Conservation (phyloP, 2,797 vertebrate genomes). For the Typhlichthys eigenmanni region DNA sequence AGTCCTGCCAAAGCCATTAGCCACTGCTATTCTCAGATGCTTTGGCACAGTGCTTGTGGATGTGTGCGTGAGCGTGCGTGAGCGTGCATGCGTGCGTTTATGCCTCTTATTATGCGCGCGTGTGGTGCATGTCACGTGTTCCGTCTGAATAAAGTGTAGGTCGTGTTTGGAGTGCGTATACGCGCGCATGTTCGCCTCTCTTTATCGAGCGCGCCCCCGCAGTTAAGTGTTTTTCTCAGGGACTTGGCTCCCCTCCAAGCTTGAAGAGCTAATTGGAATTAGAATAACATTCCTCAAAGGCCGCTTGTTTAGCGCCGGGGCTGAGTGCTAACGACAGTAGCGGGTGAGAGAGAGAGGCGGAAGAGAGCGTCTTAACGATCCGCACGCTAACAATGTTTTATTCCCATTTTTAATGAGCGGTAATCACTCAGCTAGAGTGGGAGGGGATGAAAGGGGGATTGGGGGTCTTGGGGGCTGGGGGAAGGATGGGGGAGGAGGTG, state of each 20-base stretch:
- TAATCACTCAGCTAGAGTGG: constrained; percentile 96
- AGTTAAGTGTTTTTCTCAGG: constrained; percentile 68
- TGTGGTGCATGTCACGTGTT: not conserved
- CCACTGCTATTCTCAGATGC: constrained; percentile 62
- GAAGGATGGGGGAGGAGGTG: constrained; percentile 19
- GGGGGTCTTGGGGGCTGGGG: constrained; percentile 27
- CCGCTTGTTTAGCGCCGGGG: constrained; percentile 90
- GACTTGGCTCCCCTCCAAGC: constrained; percentile 90
- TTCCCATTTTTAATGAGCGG: constrained; percentile 98
- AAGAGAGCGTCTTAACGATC: constrained; percentile 93
- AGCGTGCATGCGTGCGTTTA: constrained; percentile 15
- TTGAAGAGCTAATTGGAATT: constrained; percentile 99
- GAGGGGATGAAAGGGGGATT: constrained; percentile 27
- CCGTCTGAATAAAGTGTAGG: not conserved
- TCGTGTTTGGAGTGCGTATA: not conserved
- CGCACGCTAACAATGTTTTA: constrained; percentile 97
- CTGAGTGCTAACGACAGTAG: constrained; percentile 95
- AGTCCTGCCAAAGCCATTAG: constrained; percentile 85
- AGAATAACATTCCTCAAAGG: constrained; percentile 99
- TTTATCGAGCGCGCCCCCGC: constrained; percentile 47
- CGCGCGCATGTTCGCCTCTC: constrained; percentile 52
- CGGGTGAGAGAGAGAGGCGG: constrained; percentile 76
- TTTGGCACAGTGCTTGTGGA: constrained; percentile 6
- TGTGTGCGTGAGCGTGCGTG: constrained; percentile 29
- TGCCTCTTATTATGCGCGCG: constrained; percentile 32